These are phyloP conservation scores for Chaetodon auriga DNA, from an alignment of 2,113 vertebrate genomes.

Conservation along the genomic window DNA sequence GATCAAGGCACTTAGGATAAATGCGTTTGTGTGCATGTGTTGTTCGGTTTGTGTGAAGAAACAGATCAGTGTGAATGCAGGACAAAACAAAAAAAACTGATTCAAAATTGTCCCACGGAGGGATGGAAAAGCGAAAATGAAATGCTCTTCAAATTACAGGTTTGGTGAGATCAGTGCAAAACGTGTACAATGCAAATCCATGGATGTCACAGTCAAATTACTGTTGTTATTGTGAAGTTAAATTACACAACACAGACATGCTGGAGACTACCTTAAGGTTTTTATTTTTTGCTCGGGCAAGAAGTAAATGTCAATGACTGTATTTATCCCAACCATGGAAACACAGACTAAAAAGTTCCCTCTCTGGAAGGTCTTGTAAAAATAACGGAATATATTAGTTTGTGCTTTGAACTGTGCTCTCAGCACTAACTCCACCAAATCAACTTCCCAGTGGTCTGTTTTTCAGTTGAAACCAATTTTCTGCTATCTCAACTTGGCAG, in stretches of 20 bases:
- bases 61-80: not conserved
- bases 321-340: conserved; percentile 45
- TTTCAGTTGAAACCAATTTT: not conserved
- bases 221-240: conserved; percentile 8
- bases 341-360: conserved; percentile 41
- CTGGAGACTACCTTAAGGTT: conserved; percentile 16
- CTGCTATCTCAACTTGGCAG: not conserved
- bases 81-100: not conserved
- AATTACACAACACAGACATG: conserved; percentile 27
- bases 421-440: conserved; percentile 31
- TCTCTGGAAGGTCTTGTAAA: conserved; percentile 25
- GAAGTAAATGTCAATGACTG: conserved; percentile 22
- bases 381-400: conserved; percentile 55
- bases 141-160: conserved; percentile 16
- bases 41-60: not conserved
- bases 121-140: conserved; percentile 1
- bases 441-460: conserved; percentile 7
- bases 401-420: conserved; percentile 21
- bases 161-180: not conserved
- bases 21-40: not conserved
- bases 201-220: conserved; percentile 19
- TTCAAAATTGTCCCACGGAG: not conserved
- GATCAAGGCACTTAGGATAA: conserved; percentile 16
- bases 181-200: not conserved
- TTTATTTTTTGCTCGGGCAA: conserved; percentile 11